Conservation (phyloP, 2,797 vertebrate species). For the Aplochiton taeniatus region DNA sequence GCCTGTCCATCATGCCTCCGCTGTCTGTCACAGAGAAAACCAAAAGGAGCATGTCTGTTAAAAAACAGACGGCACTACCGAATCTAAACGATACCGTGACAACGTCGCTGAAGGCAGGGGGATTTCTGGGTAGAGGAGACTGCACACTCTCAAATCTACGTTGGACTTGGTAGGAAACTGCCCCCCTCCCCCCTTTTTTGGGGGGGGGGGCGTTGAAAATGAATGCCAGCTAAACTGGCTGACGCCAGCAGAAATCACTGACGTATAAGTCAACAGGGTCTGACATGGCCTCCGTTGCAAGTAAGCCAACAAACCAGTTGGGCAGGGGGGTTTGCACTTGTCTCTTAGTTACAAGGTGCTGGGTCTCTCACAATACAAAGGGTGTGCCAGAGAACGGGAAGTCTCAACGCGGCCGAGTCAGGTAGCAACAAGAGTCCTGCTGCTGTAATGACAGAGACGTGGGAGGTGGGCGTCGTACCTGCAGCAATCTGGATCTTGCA, state of each 20-base stretch:
- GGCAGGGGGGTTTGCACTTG: background rate
- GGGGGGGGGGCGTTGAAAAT: too few relatives aligned
- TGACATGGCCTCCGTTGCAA: background rate
- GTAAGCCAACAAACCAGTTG: background rate
- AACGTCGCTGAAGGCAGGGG: too few relatives aligned
- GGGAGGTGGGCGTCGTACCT: conserved; percentile 73
- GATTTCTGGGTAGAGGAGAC: too few relatives aligned
- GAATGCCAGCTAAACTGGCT: too few relatives aligned
- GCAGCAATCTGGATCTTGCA: conserved; percentile 99
- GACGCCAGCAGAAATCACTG: too few relatives aligned
- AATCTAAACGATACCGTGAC: too few relatives aligned
- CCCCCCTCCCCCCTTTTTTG: too few relatives aligned
- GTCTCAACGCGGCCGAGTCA: background rate
- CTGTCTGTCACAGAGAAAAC: conserved; percentile 80
- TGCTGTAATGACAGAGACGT: background rate
- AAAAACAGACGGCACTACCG: background rate
- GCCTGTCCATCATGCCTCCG: conserved; percentile 94
- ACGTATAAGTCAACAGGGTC: background rate
- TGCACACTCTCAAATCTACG: too few relatives aligned
- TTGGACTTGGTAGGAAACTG: too few relatives aligned
- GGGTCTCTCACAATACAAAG: background rate
- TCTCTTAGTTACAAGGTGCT: background rate
- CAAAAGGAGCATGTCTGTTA: conserved; percentile 13
- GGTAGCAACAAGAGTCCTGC: background rate
- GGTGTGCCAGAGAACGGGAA: background rate